Base-by-base conservation (phyloP, 2,888 invertebrate species). In the Disparrhopalites patrizii region DNA sequence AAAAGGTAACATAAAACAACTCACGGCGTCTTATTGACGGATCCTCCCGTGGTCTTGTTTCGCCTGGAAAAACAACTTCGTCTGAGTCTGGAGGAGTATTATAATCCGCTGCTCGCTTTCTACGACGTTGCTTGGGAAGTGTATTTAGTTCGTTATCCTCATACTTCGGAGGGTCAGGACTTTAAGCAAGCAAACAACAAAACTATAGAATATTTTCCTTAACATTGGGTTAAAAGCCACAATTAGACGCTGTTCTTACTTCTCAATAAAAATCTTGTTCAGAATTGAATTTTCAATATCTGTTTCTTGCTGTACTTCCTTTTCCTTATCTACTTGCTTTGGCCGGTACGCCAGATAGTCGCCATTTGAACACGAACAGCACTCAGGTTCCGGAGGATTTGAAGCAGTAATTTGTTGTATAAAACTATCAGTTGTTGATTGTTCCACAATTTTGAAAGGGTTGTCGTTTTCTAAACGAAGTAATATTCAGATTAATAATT, bases 361-460 rank as follows among this genome's bases (percentile, higher is more conserved):
- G 13, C 57, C 65, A 43, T 55, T 69, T 38, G 58, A 55, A 36
- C 74, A 75, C 0, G 72, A 68, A 50, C 75, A 75, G 52, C 75
- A 73, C 20, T 50, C 43, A 13, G 25, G 27, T 20, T 28, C 31
- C 13, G 8, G 10, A 13, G 31, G 31, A 47, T 15, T 18, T 2
- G 47, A 20, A 10, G 2, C 23, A 1, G 25, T 20, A 7, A 50
- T 50, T 5, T 43, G 31, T 7, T 43, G 15, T 1, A 60, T 13
- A 31, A 60, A 60, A 30, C 60, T 60, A 30, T 60, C 43, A 23
- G 60, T 60, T 20, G 60, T 60, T 5, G 60, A 60, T 8, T 60
- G 60, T 25, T 60, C 50, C 1, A 30, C n/a, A 27, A 47, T 15
- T 10, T 23, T 50, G 8, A 33, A 2, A 25, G 10, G 36, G 30